phyloP scores from a whole-genome alignment of 2,888 invertebrate genomes.

The Latheticus oryzae region DNA sequence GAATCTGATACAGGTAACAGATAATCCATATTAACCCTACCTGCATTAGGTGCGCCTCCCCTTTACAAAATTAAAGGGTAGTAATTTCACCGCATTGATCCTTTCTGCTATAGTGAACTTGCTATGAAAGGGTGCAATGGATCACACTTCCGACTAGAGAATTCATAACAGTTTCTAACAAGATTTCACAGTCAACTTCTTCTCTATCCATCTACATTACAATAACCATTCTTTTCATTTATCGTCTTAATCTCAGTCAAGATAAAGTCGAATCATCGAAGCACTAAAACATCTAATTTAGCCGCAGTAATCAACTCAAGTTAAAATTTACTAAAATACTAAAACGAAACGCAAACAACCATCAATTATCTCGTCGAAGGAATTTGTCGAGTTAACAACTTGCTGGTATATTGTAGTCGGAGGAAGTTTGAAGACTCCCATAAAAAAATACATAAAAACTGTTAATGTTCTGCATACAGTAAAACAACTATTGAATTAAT shows the following conservation, averaged over 20 bases:
- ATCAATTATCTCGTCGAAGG: conserved; percentile 9
- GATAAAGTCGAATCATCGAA: too few species aligned
- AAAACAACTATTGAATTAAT: too few species aligned
- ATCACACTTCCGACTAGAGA: too few species aligned
- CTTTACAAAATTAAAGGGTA: conserved; percentile 4
- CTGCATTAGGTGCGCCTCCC: conserved; percentile 19
- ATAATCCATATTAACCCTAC: too few species aligned
- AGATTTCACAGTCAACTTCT: conserved; percentile 18
- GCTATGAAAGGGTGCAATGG: conserved; percentile 4
- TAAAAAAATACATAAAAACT: too few species aligned
- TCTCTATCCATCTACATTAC: too few species aligned
- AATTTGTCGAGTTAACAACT: conserved; percentile 1
- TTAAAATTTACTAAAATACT: conserved; percentile 14
- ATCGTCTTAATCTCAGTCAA: too few species aligned
- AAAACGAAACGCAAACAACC: conserved; percentile 17
- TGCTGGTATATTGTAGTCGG: background rate
- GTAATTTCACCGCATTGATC: conserved; percentile 2
- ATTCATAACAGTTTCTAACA: conserved; percentile 2
- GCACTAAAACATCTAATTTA: too few species aligned
- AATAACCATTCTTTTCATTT: too few species aligned
- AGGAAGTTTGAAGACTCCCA: background rate
- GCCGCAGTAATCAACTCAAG: background rate
- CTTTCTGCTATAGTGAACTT: conserved; percentile 2
- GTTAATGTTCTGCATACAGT: too few species aligned
- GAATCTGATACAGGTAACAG: too few species aligned